A percentile compares a stretch with the other conserved stretches of the same genome.
phyloP scores from a whole-genome alignment of 2,797 vertebrate genomes.

The Clarias platycephalus region DNA sequence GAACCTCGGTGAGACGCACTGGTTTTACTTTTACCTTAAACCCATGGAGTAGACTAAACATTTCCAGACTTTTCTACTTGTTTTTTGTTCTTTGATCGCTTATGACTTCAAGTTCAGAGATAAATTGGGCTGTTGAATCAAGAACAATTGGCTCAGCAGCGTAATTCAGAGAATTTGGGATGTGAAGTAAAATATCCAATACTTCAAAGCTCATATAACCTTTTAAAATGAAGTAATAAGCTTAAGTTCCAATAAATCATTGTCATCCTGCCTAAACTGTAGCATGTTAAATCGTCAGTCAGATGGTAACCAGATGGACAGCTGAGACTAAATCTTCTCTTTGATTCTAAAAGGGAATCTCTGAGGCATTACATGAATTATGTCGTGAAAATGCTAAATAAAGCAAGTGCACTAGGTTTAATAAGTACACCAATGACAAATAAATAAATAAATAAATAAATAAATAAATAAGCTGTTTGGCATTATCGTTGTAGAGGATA shows the following conservation, averaged over 20 bases:
- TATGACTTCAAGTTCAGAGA: not conserved
- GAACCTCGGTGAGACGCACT: conserved; percentile 79
- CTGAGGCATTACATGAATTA: not conserved
- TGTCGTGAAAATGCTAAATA: not conserved
- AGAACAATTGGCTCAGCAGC: not conserved
- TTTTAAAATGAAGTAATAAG: conserved; percentile 15
- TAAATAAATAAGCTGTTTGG: not conserved
- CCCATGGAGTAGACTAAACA: conserved; percentile 16
- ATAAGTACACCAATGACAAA: not conserved
- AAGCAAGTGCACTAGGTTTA: not conserved
- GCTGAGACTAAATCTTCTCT: not conserved
- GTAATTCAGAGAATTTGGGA: conserved; percentile 10
- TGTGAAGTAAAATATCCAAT: not conserved
- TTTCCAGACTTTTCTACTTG: not conserved
- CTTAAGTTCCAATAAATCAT: conserved; percentile 12
- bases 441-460: no score
- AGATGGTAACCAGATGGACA: conserved; percentile 42
- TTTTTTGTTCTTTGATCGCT: conserved; percentile 24
- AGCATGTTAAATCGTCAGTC: conserved; percentile 4
- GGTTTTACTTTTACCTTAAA: conserved; percentile 7
- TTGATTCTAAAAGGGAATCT: conserved; percentile 12
- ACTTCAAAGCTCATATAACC: conserved; percentile 26
- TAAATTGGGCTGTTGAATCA: conserved; percentile 1
- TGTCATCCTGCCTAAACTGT: conserved; percentile 23
- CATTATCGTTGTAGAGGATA: conserved; percentile 78